Percentiles rank a stretch among this genome's conserved stretches.
These are phyloP conservation scores for Drosophila subsilvestris DNA, from an alignment of 2,888 invertebrate genomes.

Conservation along the genomic window DNA sequence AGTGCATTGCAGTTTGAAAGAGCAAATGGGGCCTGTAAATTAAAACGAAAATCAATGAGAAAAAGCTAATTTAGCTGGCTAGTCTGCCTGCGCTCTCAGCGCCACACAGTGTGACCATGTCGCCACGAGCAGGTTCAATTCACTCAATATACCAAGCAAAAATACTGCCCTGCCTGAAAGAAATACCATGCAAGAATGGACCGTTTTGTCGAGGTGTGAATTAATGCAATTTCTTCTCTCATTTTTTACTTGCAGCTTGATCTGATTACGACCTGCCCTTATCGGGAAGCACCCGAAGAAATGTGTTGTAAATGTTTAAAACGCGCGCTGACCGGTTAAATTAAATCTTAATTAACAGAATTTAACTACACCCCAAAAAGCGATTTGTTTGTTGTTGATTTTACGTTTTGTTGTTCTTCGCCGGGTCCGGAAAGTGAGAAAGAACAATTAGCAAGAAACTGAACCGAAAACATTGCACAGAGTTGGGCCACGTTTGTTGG, in stretches of 20 bases:
- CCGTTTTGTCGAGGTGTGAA: not conserved
- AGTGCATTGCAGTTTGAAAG: not conserved
- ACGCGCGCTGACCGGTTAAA: conserved; percentile 51
- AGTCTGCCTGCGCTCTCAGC: conserved; percentile 44
- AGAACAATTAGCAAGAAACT: conserved; percentile 13
- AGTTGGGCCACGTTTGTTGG: conserved; percentile 41
- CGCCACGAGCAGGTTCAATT: not conserved
- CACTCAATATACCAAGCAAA: conserved; percentile 53
- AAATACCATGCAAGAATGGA: not conserved
- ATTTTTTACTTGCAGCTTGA: conserved; percentile 44
- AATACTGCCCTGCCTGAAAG: conserved; percentile 44
- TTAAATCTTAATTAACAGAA: conserved; percentile 19
- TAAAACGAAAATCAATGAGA: conserved; percentile 76
- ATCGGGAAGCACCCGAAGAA: not conserved
- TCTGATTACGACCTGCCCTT: conserved; percentile 25
- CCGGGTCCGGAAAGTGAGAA: conserved; percentile 12
- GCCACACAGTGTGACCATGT: conserved; percentile 53
- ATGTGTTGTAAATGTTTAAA: conserved; percentile 1
- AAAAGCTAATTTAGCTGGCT: conserved; percentile 49
- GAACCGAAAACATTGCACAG: conserved; percentile 20
- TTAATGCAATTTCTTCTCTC: conserved; percentile 11
- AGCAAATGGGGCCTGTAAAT: conserved; percentile 6
- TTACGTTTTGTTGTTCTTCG: conserved; percentile 13
- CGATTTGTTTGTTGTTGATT: conserved; percentile 2
- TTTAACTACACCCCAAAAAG: conserved; percentile 42